These are phyloP conservation scores for Cygnus olor DNA, from an alignment of 2,797 vertebrate species.

Conservation along the genomic window DNA sequence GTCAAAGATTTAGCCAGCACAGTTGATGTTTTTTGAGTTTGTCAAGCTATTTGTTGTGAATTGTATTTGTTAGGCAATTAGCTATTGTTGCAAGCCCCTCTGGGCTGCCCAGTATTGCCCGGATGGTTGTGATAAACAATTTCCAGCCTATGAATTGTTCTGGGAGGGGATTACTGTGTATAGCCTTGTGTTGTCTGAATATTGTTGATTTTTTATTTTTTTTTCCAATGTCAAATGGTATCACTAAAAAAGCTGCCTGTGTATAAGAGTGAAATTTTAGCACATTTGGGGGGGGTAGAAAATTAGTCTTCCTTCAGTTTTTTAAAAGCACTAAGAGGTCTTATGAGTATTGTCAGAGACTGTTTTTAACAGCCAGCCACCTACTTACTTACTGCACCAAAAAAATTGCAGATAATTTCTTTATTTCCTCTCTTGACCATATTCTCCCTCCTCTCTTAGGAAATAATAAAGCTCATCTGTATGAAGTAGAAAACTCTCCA, in stretches of 20 bases:
- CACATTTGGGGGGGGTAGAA: neutral
- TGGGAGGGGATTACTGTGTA: neutral
- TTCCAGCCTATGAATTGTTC: neutral
- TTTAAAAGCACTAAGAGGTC: neutral
- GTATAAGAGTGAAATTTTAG: neutral
- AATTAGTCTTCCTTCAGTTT: neutral
- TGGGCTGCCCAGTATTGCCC: rapidly evolving
- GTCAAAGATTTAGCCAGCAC: neutral
- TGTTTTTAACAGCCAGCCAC: neutral
- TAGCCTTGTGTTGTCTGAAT: neutral
- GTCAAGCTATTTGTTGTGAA: neutral
- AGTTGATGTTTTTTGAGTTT: neutral
- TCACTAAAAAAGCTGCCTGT: neutral
- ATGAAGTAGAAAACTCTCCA: constrained; percentile 21
- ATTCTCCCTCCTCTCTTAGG: neutral
- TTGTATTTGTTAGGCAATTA: neutral
- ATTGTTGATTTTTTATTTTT: no score
- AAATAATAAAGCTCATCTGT: constrained; percentile 32
- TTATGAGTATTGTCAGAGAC: neutral
- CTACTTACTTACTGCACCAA: neutral
- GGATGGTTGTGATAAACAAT: neutral
- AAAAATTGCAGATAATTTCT: neutral
- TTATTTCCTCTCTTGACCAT: neutral
- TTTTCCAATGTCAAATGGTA: neutral
- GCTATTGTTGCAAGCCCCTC: neutral